A percentile compares a stretch with the other conserved stretches of the same genome.
These are phyloP conservation scores for Takifugu rubripes DNA, from an alignment of 2,797 vertebrate species.

Conservation along the genomic window DNA sequence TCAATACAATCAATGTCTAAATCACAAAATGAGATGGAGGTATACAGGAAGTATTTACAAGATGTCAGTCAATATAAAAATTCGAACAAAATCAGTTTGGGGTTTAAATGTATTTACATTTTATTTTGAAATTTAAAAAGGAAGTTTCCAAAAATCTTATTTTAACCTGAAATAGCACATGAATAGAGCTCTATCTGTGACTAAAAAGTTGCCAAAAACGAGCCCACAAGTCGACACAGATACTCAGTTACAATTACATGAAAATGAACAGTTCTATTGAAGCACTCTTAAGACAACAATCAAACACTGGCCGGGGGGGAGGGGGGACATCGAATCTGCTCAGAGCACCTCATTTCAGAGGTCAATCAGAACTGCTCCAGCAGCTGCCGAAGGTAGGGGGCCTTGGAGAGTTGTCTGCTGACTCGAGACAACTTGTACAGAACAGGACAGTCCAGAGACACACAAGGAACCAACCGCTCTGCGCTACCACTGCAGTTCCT, in stretches of 20 bases:
- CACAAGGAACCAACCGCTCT: conserved; percentile 86
- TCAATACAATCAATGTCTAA: conserved; percentile 48
- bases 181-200: too few relatives aligned
- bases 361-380: conserved; percentile 90
- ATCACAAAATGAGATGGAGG: conserved; percentile 39
- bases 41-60: conserved; percentile 65
- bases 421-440: conserved; percentile 91
- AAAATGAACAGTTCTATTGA: conserved; percentile 65
- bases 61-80: conserved; percentile 40
- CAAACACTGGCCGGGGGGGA: conserved; percentile 29
- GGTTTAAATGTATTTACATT: conserved; percentile 30
- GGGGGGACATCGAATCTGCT: conserved; percentile 4
- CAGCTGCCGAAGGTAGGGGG: conserved; percentile 92
- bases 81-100: conserved; percentile 38
- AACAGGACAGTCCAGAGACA: conserved; percentile 91
- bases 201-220: too few relatives aligned
- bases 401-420: conserved; percentile 87
- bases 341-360: conserved; percentile 1
- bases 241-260: conserved; percentile 80
- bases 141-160: conserved; percentile 34
- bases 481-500: conserved; percentile 86
- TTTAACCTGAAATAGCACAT: conserved; percentile 45
- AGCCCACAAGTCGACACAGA: conserved; percentile 21
- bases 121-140: conserved; percentile 15
- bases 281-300: conserved; percentile 59